These are phyloP conservation scores for Pissodes strobi DNA, from an alignment of 1,140 invertebrate species.

Conservation along the genomic window DNA sequence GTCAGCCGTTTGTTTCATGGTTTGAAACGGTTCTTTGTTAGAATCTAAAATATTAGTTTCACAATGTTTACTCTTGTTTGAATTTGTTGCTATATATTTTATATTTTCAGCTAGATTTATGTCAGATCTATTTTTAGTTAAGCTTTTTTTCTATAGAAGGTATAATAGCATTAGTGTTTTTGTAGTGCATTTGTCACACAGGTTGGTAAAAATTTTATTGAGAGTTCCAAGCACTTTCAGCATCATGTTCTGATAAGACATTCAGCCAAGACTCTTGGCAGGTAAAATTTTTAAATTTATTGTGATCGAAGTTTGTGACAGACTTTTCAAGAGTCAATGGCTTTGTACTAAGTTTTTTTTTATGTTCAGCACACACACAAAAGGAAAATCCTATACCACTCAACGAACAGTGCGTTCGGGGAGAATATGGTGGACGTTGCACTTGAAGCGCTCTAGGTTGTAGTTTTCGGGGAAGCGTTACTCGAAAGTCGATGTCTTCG, in stretches of 20 bases:
- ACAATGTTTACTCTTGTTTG: neutral
- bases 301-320: too few species aligned
- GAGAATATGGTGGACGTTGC: too few species aligned
- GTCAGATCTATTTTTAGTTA: neutral
- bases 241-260: neutral
- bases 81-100: neutral
- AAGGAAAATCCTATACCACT: too few species aligned
- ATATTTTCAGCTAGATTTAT: neutral
- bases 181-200: conserved; percentile 10
- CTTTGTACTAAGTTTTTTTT: neutral
- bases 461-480: too few species aligned
- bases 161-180: conserved; percentile 9
- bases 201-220: conserved; percentile 1
- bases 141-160: conserved; percentile 3
- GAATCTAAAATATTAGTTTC: too few species aligned
- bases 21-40: neutral
- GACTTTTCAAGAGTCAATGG: too few species aligned
- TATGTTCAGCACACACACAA: too few species aligned
- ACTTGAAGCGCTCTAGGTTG: too few species aligned
- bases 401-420: conserved; percentile 9
- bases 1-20: neutral
- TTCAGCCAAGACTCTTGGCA: neutral
- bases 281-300: neutral
- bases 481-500: too few species aligned
- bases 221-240: too few species aligned